Percentiles rank a stretch among this genome's conserved stretches.
phyloP scores from a whole-genome alignment of 2,113 vertebrate species.

The Setophaga kirtlandii region DNA sequence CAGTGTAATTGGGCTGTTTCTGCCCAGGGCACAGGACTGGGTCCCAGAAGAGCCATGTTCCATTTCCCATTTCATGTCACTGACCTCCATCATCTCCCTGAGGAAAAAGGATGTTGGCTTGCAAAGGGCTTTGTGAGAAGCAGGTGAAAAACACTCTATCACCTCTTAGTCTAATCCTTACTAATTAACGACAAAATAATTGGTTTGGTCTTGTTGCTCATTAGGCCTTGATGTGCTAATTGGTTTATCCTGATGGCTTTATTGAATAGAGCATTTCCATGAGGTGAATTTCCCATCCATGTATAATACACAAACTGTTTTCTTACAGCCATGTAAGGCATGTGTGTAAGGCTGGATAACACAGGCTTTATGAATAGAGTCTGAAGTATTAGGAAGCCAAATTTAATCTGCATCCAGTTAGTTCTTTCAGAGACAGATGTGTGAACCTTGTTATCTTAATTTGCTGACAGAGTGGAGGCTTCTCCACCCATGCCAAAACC shows the following conservation, averaged over 20 bases:
- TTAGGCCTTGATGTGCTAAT: background rate
- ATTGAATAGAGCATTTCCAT: background rate
- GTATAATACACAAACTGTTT: background rate
- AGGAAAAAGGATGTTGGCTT: fast-evolving
- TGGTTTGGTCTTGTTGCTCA: background rate
- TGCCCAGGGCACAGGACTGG: background rate
- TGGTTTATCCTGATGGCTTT: background rate
- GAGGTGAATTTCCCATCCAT: background rate
- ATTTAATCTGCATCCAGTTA: background rate
- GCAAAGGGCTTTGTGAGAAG: background rate
- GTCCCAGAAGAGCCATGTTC: fast-evolving
- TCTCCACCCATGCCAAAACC: background rate
- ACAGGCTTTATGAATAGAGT: background rate
- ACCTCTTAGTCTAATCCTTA: background rate
- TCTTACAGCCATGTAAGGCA: background rate
- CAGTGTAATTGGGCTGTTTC: background rate
- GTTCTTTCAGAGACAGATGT: background rate
- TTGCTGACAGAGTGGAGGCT: background rate
- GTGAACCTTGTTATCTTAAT: background rate
- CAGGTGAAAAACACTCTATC: background rate
- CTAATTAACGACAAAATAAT: constrained; percentile 3
- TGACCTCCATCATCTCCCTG: background rate
- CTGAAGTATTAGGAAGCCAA: background rate
- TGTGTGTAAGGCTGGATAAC: background rate
- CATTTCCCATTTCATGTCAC: background rate